Percentiles rank a stretch among this genome's conserved stretches.
Conservation (phyloP, 2,888 invertebrate genomes). For the Callimorpha dominula region DNA sequence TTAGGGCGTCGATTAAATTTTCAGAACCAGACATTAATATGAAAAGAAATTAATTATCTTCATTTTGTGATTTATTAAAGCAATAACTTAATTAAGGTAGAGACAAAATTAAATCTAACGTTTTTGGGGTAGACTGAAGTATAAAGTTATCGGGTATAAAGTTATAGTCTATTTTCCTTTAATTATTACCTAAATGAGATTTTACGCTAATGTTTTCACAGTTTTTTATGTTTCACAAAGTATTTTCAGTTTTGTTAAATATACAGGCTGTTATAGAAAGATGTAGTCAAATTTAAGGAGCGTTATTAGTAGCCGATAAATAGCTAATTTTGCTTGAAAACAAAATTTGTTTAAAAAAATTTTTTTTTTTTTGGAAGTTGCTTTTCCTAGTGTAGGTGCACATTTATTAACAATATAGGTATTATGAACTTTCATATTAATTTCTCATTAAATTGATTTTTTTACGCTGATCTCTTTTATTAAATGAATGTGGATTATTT, state of each 20-base stretch:
- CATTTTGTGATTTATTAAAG: conserved; percentile 34
- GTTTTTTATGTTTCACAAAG: rapidly evolving
- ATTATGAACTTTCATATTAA: too few relatives aligned
- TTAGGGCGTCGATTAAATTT: conserved; percentile 14
- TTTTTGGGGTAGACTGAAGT: background rate
- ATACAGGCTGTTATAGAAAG: background rate
- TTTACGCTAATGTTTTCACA: background rate
- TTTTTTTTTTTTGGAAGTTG: too few relatives aligned
- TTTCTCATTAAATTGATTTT: too few relatives aligned
- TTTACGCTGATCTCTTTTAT: too few relatives aligned
- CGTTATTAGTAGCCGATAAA: too few relatives aligned
- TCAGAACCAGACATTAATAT: conserved; percentile 16
- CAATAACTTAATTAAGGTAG: conserved; percentile 20
- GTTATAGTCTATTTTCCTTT: background rate
- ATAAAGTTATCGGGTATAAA: background rate
- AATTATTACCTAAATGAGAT: conserved; percentile 1
- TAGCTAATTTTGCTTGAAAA: too few relatives aligned
- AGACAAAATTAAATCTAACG: conserved; percentile 16
- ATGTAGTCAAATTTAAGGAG: too few relatives aligned
- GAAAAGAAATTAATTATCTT: conserved; percentile 35
- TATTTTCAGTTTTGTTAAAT: background rate
- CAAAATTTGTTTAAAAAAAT: too few relatives aligned
- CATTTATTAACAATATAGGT: too few relatives aligned
- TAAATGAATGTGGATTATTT: too few relatives aligned
- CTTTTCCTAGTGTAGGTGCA: too few relatives aligned